These are phyloP conservation scores for Metaphire vulgaris DNA, from an alignment of 1,140 invertebrate species.

Conservation along the genomic window DNA sequence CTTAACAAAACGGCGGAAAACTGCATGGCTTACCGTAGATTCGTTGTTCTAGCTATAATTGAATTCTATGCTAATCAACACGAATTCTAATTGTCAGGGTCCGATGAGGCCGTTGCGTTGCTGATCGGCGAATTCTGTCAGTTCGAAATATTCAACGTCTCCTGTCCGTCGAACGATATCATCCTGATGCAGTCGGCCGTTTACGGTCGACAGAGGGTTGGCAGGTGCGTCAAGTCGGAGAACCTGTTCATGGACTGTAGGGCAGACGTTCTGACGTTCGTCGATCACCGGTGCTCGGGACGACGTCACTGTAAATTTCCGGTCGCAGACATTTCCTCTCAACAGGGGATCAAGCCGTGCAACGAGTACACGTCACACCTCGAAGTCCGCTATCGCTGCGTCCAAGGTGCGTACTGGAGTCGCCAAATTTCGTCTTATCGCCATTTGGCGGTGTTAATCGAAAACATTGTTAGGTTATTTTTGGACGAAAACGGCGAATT, in stretches of 20 bases:
- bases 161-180: background rate
- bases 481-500: too few relatives aligned
- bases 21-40: too few relatives aligned
- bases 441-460: too few relatives aligned
- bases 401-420: background rate
- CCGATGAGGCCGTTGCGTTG: background rate
- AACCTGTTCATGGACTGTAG: background rate
- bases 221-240: background rate
- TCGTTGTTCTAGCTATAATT: too few relatives aligned
- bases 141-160: conserved; percentile 3
- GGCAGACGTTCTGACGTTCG: background rate
- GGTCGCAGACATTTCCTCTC: background rate
- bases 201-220: conserved; percentile 7
- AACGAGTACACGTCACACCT: background rate
- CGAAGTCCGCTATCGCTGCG: background rate
- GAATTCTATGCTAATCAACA: too few relatives aligned
- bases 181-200: conserved; percentile 3
- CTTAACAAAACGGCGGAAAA: too few relatives aligned
- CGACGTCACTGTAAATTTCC: background rate
- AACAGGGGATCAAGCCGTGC: background rate
- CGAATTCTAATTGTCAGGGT: too few relatives aligned
- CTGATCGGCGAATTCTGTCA: conserved; percentile 16
- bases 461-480: too few relatives aligned
- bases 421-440: too few relatives aligned
- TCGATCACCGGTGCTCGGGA: background rate